These are phyloP conservation scores for Gasterosteus aculeatus DNA, from an alignment of 2,113 vertebrate species.

Conservation along the genomic window DNA sequence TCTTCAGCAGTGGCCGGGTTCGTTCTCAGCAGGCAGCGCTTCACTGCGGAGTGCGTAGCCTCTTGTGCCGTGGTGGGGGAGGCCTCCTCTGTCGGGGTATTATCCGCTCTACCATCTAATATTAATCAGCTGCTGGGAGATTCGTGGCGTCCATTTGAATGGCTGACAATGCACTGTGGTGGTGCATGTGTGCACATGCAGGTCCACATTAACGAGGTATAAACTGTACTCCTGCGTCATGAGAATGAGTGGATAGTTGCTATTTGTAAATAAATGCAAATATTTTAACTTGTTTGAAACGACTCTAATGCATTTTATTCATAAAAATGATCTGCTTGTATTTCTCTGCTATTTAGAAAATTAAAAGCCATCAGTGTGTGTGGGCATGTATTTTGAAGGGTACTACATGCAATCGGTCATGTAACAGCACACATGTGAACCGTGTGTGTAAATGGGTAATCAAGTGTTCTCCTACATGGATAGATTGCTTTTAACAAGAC, in stretches of 20 bases:
- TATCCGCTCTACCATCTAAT: conserved; percentile 73
- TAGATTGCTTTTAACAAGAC: neutral
- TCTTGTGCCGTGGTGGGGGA: conserved; percentile 51
- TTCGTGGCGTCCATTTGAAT: conserved; percentile 64
- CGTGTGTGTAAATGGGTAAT: neutral
- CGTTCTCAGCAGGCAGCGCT: conserved; percentile 67
- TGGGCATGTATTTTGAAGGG: neutral
- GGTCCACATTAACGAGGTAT: conserved; percentile 23
- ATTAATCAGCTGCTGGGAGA: conserved; percentile 76
- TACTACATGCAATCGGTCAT: conserved; percentile 32
- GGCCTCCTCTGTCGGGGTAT: conserved; percentile 65
- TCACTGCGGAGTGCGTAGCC: conserved; percentile 68
- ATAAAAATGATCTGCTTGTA: neutral
- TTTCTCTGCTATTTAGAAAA: neutral
- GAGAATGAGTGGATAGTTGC: neutral
- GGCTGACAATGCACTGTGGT: conserved; percentile 58
- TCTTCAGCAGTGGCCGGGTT: conserved; percentile 44
- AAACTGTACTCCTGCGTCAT: neutral
- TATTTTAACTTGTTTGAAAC: neutral
- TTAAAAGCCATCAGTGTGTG: neutral
- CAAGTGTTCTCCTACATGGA: neutral
- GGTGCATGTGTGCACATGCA: conserved; percentile 24
- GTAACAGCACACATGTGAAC: conserved; percentile 15
- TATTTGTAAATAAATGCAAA: neutral
- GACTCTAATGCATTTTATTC: neutral